Conservation (phyloP, 92 coral and sea anemone species). For the Virgularia gustaviana region DNA sequence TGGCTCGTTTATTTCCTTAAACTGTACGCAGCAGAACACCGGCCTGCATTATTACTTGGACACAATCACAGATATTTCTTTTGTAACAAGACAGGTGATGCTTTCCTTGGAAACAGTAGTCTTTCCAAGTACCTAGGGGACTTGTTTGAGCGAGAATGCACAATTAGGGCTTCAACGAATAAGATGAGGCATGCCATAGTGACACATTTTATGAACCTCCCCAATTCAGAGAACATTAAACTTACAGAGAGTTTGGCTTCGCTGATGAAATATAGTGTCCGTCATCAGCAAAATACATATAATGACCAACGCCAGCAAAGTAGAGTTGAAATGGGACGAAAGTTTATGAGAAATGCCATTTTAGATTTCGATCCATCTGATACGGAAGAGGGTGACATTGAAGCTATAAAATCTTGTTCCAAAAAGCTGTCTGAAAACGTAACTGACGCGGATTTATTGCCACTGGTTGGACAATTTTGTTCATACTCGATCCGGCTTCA, state of each 20-base stretch:
- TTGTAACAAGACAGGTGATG: conserved; percentile 1
- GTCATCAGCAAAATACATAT: conserved; percentile 21
- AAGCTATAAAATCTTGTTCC: neutral
- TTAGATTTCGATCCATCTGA: neutral
- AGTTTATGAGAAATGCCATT: neutral
- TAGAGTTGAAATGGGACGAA: neutral
- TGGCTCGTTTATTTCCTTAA: conserved; percentile 37
- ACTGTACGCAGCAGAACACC: conserved; percentile 15
- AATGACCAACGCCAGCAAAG: conserved; percentile 28
- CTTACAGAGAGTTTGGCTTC: conserved; percentile 33
- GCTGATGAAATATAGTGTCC: conserved; percentile 24
- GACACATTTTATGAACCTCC: conserved; percentile 6
- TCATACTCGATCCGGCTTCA: conserved; percentile 19
- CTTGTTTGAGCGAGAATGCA: conserved; percentile 17
- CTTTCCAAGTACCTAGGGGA: conserved; percentile 23
- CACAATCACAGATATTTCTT: conserved; percentile 11
- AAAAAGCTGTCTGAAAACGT: neutral
- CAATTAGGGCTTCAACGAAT: conserved; percentile 15
- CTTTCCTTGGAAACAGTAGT: conserved; percentile 4
- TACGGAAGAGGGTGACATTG: neutral
- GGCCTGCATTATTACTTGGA: conserved; percentile 14
- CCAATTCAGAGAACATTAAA: conserved; percentile 8
- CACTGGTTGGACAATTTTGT: neutral
- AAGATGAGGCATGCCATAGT: conserved; percentile 20
- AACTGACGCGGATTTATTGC: conserved; percentile 7